Percentiles rank a stretch among this genome's conserved stretches.
phyloP scores from a whole-genome alignment of 2,888 invertebrate species.

The Cecidostiba fungosa region DNA sequence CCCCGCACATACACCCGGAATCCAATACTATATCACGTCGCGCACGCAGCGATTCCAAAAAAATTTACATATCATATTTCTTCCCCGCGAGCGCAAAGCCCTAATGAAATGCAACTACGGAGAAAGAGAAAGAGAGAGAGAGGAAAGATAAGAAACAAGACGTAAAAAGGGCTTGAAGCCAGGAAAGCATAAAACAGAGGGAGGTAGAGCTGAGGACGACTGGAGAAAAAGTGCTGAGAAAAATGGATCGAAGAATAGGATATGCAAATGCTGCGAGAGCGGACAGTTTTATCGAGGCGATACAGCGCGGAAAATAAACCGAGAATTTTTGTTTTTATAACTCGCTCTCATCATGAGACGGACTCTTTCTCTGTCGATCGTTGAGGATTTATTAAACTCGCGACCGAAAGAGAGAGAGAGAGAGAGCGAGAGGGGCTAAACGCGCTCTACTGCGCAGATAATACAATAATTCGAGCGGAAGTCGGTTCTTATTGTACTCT shows the following conservation, averaged over 20 bases:
- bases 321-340: neutral
- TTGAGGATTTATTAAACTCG: neutral
- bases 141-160: neutral
- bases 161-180: neutral
- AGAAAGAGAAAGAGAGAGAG: too few species aligned
- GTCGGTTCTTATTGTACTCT: constrained; percentile 31
- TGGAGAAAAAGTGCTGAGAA: constrained; percentile 21
- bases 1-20: neutral
- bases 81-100: constrained; percentile 22
- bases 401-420: neutral
- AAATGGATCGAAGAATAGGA: constrained; percentile 60
- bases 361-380: constrained; percentile 3
- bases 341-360: neutral
- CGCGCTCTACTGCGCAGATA: neutral
- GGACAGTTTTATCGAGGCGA: constrained; percentile 18
- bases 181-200: neutral
- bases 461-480: constrained; percentile 1
- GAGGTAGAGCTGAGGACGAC: neutral
- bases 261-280: constrained; percentile 42
- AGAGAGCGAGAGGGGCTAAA: neutral
- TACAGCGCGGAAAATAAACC: constrained; percentile 38
- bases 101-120: constrained; percentile 39
- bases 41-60: neutral
- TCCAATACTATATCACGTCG: neutral
- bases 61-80: constrained; percentile 28